Conservation (phyloP, 2,888 invertebrate species). For the Calameuta idolon region DNA sequence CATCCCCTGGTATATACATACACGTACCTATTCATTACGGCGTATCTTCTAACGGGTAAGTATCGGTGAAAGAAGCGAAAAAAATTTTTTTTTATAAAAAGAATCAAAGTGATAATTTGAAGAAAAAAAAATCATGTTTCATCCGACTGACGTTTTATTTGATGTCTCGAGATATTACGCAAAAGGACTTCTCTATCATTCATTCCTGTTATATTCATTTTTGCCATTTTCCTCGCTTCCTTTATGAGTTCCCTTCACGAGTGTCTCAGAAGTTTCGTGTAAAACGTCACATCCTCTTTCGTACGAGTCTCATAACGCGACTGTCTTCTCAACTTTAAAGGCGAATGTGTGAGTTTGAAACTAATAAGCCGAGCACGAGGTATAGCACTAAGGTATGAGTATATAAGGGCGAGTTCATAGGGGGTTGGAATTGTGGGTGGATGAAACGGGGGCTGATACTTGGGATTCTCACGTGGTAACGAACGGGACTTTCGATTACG, state of each 20-base stretch:
- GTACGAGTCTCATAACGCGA: not conserved
- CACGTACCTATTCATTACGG: not conserved
- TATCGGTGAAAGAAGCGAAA: too few relatives aligned
- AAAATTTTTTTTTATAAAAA: not conserved
- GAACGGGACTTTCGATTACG: slow-evolving; percentile 60
- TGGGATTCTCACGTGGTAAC: slow-evolving; percentile 38
- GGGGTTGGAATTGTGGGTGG: not conserved
- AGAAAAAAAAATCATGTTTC: not conserved
- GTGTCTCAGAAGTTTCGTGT: not conserved
- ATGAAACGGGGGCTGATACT: not conserved
- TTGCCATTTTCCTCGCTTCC: not conserved
- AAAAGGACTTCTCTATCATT: not conserved
- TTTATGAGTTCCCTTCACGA: not conserved
- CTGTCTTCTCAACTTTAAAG: slow-evolving; percentile 31
- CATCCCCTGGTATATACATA: not conserved
- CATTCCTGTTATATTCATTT: not conserved
- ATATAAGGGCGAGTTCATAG: not conserved
- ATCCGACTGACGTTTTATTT: not conserved
- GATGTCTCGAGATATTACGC: not conserved
- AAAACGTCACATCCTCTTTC: not conserved
- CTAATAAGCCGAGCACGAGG: slow-evolving; percentile 56
- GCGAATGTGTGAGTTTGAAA: slow-evolving; percentile 57
- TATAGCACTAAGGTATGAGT: slow-evolving; percentile 38
- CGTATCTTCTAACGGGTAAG: too few relatives aligned
- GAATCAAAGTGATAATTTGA: not conserved